Percentiles rank a stretch among this genome's conserved stretches.
These are phyloP conservation scores for Cyphomyrmex costatus DNA, from an alignment of 1,140 invertebrate species.

Conservation along the genomic window DNA sequence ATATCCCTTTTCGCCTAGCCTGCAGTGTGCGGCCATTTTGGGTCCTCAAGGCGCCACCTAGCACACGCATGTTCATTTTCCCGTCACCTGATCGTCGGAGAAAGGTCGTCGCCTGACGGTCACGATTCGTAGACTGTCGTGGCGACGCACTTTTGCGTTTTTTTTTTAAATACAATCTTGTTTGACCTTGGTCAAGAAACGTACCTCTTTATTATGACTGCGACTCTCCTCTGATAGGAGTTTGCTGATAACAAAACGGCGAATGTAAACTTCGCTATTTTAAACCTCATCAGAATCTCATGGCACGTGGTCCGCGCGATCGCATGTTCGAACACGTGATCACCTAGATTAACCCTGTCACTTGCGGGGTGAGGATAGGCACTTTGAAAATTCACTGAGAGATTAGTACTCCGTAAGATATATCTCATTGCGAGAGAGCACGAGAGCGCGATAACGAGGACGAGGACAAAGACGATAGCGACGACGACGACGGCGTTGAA, in stretches of 20 bases:
- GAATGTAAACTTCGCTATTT: slow-evolving; percentile 7
- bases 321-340: slow-evolving; percentile 52
- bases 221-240: not conserved
- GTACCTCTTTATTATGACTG: slow-evolving; percentile 31
- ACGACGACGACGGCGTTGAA: slow-evolving; percentile 63
- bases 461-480: slow-evolving; percentile 31
- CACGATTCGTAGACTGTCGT: slow-evolving; percentile 13
- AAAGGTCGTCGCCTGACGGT: slow-evolving; percentile 7
- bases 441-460: slow-evolving; percentile 45
- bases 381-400: slow-evolving; percentile 63
- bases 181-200: not conserved
- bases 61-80: slow-evolving; percentile 55
- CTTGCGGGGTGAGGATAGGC: slow-evolving; percentile 24
- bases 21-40: slow-evolving; percentile 79
- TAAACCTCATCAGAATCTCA: not conserved
- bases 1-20: slow-evolving; percentile 59
- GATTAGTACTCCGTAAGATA: slow-evolving; percentile 37
- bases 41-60: slow-evolving; percentile 79
- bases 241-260: slow-evolving; percentile 4
- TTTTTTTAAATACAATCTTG: not conserved
- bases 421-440: not conserved
- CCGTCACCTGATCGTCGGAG: slow-evolving; percentile 62
- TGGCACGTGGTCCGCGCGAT: slow-evolving; percentile 47
- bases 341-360: slow-evolving; percentile 52
- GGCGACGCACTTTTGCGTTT: not conserved